phyloP scores from a whole-genome alignment of 2,888 invertebrate species.

The Leptopterna dolabrata region DNA sequence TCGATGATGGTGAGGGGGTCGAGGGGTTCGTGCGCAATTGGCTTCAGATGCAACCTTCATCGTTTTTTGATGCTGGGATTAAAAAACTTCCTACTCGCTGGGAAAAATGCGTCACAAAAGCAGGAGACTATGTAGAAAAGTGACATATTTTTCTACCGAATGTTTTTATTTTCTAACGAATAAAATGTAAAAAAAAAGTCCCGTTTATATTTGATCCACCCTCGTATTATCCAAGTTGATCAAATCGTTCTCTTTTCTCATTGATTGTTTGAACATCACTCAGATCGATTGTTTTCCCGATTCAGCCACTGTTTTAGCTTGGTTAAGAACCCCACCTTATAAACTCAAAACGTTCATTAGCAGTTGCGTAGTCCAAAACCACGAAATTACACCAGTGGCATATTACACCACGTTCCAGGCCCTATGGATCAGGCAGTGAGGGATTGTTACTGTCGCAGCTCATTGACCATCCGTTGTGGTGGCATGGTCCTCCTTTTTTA shows the following conservation, averaged over 20 bases:
- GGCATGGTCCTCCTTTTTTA: conserved; percentile 1
- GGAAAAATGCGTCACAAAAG: too few relatives aligned
- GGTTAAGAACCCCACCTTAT: conserved; percentile 50
- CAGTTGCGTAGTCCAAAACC: conserved; percentile 47
- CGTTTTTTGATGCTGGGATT: too few relatives aligned
- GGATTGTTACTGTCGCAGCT: background rate
- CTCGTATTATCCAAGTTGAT: background rate
- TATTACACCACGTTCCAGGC: background rate
- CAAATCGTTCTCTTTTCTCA: background rate
- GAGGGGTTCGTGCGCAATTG: too few relatives aligned
- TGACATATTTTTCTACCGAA: background rate
- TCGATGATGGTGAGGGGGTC: too few relatives aligned
- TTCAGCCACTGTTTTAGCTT: conserved; percentile 56
- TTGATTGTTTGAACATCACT: background rate
- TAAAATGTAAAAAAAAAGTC: too few relatives aligned
- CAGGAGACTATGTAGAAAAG: too few relatives aligned
- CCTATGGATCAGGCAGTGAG: background rate
- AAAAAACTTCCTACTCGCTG: too few relatives aligned
- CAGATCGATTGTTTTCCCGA: conserved; percentile 48
- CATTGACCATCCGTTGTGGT: background rate
- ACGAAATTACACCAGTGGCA: background rate
- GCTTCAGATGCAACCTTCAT: too few relatives aligned
- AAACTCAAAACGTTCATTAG: conserved; percentile 51
- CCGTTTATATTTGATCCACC: background rate
- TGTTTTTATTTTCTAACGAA: background rate